Conservation (phyloP, 2,113 vertebrate genomes). For the Alethe diademata region DNA sequence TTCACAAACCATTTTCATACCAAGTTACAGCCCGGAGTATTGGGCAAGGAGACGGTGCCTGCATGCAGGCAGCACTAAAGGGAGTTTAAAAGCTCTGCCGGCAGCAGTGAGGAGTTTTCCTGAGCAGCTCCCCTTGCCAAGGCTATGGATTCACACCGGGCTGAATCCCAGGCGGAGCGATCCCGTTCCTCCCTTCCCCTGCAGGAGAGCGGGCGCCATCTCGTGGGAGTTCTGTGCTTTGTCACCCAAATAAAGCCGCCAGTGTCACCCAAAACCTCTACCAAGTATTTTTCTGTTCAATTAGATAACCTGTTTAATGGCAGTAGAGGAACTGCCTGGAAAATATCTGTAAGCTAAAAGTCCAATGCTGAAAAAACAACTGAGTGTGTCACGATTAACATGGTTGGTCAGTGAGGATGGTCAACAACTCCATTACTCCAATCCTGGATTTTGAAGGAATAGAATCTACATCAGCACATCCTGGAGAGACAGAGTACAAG, state of each 20-base stretch:
- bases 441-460: not conserved
- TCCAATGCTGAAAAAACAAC: not conserved
- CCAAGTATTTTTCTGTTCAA: not conserved
- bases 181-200: not conserved
- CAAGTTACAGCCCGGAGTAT: not conserved
- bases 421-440: not conserved
- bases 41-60: not conserved
- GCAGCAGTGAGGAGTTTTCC: not conserved
- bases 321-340: not conserved
- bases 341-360: not conserved
- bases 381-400: not conserved
- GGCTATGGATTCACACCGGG: not conserved
- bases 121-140: not conserved
- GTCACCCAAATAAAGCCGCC: accelerated
- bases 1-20: not conserved
- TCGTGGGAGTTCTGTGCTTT: not conserved
- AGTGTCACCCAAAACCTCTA: not conserved
- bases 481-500: not conserved
- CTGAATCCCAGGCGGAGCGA: not conserved
- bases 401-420: not conserved
- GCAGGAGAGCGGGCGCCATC: conserved; percentile 34
- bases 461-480: not conserved
- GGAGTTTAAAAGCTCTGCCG: not conserved
- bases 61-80: not conserved
- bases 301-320: not conserved